These are phyloP conservation scores for Mythimna ferrago DNA, from an alignment of 2,888 invertebrate species.

Conservation along the genomic window DNA sequence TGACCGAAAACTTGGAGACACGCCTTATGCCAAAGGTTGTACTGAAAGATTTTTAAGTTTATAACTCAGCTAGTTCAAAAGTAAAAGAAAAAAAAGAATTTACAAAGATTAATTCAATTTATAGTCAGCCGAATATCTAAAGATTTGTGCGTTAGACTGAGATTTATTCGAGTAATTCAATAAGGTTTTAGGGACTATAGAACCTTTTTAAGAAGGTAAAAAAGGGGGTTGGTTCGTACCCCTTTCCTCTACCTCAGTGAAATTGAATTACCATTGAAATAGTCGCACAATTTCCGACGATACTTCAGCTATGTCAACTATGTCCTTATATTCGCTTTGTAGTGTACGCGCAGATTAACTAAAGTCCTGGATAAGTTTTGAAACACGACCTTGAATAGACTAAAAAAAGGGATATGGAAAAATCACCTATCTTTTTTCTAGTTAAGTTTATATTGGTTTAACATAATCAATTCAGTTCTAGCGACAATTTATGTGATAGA, in stretches of 20 bases:
- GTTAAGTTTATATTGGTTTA: no score
- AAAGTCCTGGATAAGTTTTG: constrained; percentile 23
- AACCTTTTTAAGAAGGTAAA: constrained; percentile 13
- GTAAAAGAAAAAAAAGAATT: neutral
- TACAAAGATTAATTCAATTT: neutral
- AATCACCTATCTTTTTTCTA: no score
- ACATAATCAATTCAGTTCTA: no score
- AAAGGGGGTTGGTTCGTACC: constrained; percentile 3
- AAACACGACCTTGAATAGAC: neutral
- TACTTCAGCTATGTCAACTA: constrained; percentile 52
- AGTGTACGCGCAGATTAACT: neutral
- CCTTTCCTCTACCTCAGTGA: constrained; percentile 30
- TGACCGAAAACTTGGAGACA: no score
- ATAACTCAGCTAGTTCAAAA: neutral
- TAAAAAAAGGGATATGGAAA: no score
- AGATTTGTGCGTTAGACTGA: neutral
- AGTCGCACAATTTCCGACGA: constrained; percentile 43
- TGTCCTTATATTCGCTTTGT: constrained; percentile 38
- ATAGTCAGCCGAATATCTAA: neutral
- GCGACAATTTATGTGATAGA: no score
- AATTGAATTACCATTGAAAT: constrained; percentile 62
- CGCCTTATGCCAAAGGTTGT: neutral
- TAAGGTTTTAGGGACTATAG: neutral
- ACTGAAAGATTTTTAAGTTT: no score
- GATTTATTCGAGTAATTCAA: no score